These are phyloP conservation scores for Frankliniella intonsa DNA, from an alignment of 2,888 invertebrate species.

Conservation along the genomic window DNA sequence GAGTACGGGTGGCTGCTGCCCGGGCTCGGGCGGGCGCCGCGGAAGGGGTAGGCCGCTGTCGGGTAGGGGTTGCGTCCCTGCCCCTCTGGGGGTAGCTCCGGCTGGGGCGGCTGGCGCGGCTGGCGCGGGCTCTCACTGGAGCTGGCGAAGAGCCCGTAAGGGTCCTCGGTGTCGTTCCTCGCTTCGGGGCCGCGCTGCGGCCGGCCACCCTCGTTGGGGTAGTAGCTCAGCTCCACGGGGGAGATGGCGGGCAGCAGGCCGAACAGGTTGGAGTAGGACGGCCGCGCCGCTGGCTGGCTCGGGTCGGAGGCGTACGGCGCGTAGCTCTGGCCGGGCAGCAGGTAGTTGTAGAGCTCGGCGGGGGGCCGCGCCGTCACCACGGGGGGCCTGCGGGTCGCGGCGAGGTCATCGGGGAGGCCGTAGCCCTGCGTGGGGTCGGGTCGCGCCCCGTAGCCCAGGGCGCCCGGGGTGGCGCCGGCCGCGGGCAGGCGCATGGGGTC, in stretches of 20 bases:
- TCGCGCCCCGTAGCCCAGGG: neutral
- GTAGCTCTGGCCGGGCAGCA: neutral
- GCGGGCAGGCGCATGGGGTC: neutral
- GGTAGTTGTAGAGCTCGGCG: neutral
- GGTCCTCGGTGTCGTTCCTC: too few relatives aligned
- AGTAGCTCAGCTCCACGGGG: neutral
- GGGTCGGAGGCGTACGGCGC: neutral
- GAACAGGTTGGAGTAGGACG: neutral
- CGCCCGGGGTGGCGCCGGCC: neutral
- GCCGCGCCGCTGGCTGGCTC: neutral
- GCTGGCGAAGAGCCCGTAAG: too few relatives aligned
- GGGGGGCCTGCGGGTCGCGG: neutral
- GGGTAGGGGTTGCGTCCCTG: neutral
- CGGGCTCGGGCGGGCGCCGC: neutral
- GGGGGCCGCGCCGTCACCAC: constrained; percentile 12
- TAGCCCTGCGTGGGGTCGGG: neutral
- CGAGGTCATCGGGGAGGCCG: neutral
- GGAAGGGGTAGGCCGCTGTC: too few relatives aligned
- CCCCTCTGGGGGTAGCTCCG: neutral
- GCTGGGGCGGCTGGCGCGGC: neutral
- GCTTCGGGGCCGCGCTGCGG: too few relatives aligned
- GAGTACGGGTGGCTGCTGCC: neutral
- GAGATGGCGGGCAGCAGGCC: neutral
- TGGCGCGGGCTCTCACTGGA: too few relatives aligned
- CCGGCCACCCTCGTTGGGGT: neutral